Percentiles rank a stretch among this genome's conserved stretches.
Conservation (phyloP, 2,888 invertebrate genomes). For the Microdon myrmicae region DNA sequence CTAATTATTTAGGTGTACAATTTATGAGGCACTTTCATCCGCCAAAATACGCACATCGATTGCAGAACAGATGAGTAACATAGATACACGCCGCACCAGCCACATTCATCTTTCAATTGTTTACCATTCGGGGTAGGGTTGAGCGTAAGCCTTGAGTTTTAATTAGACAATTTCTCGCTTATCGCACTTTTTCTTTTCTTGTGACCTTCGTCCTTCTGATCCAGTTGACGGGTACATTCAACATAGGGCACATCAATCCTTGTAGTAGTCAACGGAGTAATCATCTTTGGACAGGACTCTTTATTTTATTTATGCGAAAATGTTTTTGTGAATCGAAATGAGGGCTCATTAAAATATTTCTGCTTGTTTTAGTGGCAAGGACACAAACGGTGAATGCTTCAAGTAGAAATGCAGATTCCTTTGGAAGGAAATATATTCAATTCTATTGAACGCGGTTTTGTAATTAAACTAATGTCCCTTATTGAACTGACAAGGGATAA, state of each 20-base stretch:
- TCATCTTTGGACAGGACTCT: background rate
- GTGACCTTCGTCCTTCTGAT: no score
- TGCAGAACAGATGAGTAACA: background rate
- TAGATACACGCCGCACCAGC: slow-evolving; percentile 6
- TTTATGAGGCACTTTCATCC: slow-evolving; percentile 25
- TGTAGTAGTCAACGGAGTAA: background rate
- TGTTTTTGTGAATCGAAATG: slow-evolving; percentile 3
- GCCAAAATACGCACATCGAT: slow-evolving; percentile 1
- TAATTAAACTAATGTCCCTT: slow-evolving; percentile 52
- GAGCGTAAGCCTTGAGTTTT: slow-evolving; percentile 10
- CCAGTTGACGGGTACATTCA: no score
- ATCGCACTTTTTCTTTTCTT: no score
- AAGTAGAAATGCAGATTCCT: slow-evolving; percentile 8
- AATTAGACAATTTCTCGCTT: slow-evolving; percentile 2
- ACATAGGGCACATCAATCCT: no score
- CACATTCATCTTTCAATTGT: slow-evolving; percentile 39
- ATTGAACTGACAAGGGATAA: slow-evolving; percentile 52
- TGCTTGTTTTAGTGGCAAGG: slow-evolving; percentile 8
- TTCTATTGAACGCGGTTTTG: slow-evolving; percentile 49
- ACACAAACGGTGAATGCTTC: slow-evolving; percentile 3
- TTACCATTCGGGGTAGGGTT: slow-evolving; percentile 6
- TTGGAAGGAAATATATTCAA: slow-evolving; percentile 29
- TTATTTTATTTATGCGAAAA: slow-evolving; percentile 4
- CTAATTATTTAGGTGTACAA: slow-evolving; percentile 47
- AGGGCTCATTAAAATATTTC: slow-evolving; percentile 31